Base-by-base conservation (phyloP, 2,888 invertebrate species). In the Andricus curvator region DNA sequence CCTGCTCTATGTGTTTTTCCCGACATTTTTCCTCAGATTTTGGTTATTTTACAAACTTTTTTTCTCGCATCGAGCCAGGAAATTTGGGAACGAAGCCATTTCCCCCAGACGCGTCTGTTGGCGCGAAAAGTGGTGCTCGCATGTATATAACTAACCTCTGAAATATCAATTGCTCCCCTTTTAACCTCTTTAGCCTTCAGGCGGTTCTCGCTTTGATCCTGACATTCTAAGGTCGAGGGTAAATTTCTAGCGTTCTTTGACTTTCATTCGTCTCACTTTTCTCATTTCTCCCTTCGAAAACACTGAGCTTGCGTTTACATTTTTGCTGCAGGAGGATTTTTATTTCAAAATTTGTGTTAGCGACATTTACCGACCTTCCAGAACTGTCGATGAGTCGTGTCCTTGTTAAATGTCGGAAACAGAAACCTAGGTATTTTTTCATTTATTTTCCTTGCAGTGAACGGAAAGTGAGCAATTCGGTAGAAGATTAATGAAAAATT, bases 31-130 rank as follows among this genome's bases (percentile, higher is more conserved):
- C 37, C 51, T 37, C 33, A n/a, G 33, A 56, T 33, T 15, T 33
- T 29, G 74, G 51, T 56, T 74, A 74, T 74, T 74, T 74, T 74
- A 51, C 33, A 56, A 56, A 33, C 4, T 51, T 51, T 51, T 48
- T 51, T 51, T 51, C 29, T 51, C 17, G 25, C 25, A 29, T 15
- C 22, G 20, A 74, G 74, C 56, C 74, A 74, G 74, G n/a, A 74
- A 74, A 74, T 74, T 56, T 33, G 74, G 56, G 56, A 74, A 74
- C 56, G 56, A 56, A 74, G 56, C 74, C 74, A 74, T 56, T 74
- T 56, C 56, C 56, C 74, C 8, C 25, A 44, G n/a, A 68, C 44
- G 25, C 25, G 44, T 51, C 20, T 56, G n/a, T 74, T 74, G 33
- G 56, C 29, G 74, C 33, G 74, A 74, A 56, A 74, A 74, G 33